Evolutionary conservation across 2,888 invertebrate genomes (phyloP), one percentile per base, ranked within the genome.

Genomic region (Helicoverpa assulta): DNA sequence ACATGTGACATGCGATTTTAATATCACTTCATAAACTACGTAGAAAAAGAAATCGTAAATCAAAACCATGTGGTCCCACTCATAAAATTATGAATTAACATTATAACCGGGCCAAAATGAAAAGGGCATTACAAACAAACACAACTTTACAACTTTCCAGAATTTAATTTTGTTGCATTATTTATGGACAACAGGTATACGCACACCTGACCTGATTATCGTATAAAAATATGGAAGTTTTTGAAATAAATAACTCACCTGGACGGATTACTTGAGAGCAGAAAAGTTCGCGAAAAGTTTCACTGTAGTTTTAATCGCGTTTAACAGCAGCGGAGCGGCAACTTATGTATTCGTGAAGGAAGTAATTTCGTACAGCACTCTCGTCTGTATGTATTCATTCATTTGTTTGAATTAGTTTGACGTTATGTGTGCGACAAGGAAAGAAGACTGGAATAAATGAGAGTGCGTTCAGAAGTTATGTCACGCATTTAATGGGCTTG

Each of bases 271-370:
- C 43, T 76, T 73, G 66, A 59, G 21, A 47, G 52, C n/a, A 67
- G 47, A 69, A 67, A 60, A 60, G 26, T 61, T 67, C 14, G 51
- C 62, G 19, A 70, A n/a, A 74, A 73, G 50, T 60, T 53, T 55
- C 73, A 77, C 70, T 68, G 67, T 71, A 21, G 51, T 66, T 67
- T 67, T 60, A 58, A 59, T 73, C 65, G 62, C 67, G 67, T 78
- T 67, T 67, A 73, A 55, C 75, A 68, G 84, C 78, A 82, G 81
- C 84, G 85, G 82, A 87, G 84, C 85, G 76, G 75, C 86, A 86
- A 89, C 84, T 86, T 70, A 55, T 61, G 71, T 70, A 67, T 76
- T 47, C 67, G 74, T 69, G 75, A 57, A 75, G 61, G 71, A 80
- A 73, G 65, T 74, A 75, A 70, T 76, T 50, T 73, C 68, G 67